Conservation (phyloP, 2,888 invertebrate species). For the Eulithis prunata region DNA sequence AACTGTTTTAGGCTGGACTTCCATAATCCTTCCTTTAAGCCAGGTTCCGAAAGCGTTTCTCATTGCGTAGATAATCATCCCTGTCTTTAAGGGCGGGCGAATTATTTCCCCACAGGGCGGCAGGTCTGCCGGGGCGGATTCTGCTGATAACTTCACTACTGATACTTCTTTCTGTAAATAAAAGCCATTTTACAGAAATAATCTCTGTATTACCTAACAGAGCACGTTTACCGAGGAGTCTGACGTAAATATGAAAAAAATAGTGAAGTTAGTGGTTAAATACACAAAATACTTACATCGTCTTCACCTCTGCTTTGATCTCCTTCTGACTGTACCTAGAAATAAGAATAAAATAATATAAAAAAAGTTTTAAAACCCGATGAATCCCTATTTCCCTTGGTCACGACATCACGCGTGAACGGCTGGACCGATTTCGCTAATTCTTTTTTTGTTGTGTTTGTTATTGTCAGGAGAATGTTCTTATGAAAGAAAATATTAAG, state of each 20-base stretch:
- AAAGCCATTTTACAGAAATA: not conserved
- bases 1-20: conserved; percentile 60
- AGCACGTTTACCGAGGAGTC: too few species aligned
- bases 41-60: conserved; percentile 86
- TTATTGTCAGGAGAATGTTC: too few species aligned
- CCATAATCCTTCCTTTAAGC: conserved; percentile 84
- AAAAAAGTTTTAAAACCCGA: too few species aligned
- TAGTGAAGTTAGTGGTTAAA: not conserved
- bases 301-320: conserved; percentile 17
- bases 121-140: conserved; percentile 73
- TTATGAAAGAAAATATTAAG: too few species aligned
- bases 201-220: too few species aligned
- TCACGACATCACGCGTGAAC: too few species aligned
- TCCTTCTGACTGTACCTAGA: not conserved
- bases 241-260: too few species aligned
- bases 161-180: conserved; percentile 61
- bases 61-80: conserved; percentile 85
- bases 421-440: too few species aligned
- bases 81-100: conserved; percentile 75
- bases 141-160: conserved; percentile 67
- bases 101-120: conserved; percentile 83
- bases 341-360: not conserved
- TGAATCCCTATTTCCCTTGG: too few species aligned
- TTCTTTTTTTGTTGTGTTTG: too few species aligned
- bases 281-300: conserved; percentile 18